These are phyloP conservation scores for Threskiornis aethiopicus DNA, from an alignment of 2,797 vertebrate genomes.

Conservation along the genomic window DNA sequence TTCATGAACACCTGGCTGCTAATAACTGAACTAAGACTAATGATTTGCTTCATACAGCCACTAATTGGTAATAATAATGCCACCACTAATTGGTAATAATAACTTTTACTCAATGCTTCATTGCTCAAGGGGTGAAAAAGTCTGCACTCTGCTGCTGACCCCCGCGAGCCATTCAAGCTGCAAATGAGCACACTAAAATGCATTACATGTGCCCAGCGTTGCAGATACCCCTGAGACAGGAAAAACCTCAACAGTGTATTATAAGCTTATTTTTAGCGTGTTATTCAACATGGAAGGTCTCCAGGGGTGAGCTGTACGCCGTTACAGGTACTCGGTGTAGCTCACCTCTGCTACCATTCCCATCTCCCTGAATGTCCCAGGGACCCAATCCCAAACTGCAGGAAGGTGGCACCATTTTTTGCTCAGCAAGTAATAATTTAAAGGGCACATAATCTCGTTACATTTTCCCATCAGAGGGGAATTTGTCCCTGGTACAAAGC, in stretches of 20 bases:
- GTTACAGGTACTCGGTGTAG: rapidly evolving
- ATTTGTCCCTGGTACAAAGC: background rate
- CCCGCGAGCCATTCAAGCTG: background rate
- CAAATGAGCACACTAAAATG: background rate
- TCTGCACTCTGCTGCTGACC: slow-evolving; percentile 7
- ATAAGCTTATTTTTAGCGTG: background rate
- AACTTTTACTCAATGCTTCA: slow-evolving; percentile 40
- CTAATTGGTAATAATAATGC: slow-evolving; percentile 51
- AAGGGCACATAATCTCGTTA: background rate
- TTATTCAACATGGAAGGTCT: background rate
- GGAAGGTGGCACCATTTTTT: background rate
- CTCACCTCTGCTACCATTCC: background rate
- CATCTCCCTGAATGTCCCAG: background rate
- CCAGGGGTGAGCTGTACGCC: rapidly evolving
- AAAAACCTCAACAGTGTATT: background rate
- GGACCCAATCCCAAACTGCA: background rate
- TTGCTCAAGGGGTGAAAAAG: slow-evolving; percentile 40
- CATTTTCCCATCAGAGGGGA: background rate
- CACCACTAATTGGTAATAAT: slow-evolving; percentile 46
- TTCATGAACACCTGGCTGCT: slow-evolving; percentile 40
- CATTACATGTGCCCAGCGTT: background rate
- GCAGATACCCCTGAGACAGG: background rate
- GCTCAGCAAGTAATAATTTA: background rate
- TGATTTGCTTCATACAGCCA: slow-evolving; percentile 34
- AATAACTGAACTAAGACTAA: slow-evolving; percentile 46